Base-by-base conservation (phyloP, 1,140 invertebrate genomes). In the Eueides isabella region DNA sequence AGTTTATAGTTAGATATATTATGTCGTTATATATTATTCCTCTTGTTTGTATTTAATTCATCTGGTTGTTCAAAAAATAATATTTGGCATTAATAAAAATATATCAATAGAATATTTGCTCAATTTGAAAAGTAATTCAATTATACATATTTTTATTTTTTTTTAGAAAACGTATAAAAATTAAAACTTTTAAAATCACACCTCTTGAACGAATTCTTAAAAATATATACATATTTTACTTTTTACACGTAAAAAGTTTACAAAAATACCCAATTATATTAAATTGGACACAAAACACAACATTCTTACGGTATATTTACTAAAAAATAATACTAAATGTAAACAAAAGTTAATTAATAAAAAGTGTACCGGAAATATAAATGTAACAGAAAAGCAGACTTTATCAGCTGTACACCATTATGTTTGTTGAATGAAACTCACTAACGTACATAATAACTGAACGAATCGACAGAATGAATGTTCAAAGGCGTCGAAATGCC, bases 401-500 rank as follows among this genome's bases (percentile, higher is more conserved):
- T 55, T 55, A 55, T 55, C 48, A 55, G 48, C n/a, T 55, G 6
- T 19, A 23, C 9, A 11, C 48, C 48, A 55, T 55, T 55, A 3
- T 67, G 19, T n/a, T 61, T 14, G 55, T 33, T 69, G 67, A 69
- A 61, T 61, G 48, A 33, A 69, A 26, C 30, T 2, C 48, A 33
- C n/a, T 68, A 55, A 69, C 9, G 9, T 23, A 29, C 28, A 30
- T 7, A 31, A 30, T 48, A 67, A 44, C 48, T 29, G 28, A 67
- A 33, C n/a, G 41, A 67, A 67, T 67, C 66, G 66, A 55, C 41
- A 48, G 41, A 55, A 55, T 67, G 38, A 23, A 7, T 14, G 35
- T 55, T 35, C 33, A 67, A 44, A 61, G n/a, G 48, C 67, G 67
- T 61, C 44, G 61, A 33, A 69, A 33, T 30, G 16, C 67, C 67